phyloP scores from a whole-genome alignment of 1,140 invertebrate genomes.

The Drosophila seguyi region DNA sequence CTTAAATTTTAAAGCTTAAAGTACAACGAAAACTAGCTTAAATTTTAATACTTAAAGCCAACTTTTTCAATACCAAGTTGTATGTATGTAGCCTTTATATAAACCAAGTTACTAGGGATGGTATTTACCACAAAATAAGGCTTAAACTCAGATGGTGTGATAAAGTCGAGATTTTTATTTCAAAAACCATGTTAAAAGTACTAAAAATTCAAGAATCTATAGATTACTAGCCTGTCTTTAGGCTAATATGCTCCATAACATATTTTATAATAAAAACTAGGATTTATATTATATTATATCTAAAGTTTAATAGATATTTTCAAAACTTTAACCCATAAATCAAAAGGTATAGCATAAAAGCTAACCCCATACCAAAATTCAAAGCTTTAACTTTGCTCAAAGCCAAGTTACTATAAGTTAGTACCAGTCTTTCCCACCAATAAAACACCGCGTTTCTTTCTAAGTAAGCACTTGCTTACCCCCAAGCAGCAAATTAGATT shows the following conservation, averaged over 20 bases:
- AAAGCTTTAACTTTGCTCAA: background rate
- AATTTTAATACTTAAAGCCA: background rate
- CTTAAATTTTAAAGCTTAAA: background rate
- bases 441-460: background rate
- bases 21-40: background rate
- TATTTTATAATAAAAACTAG: background rate
- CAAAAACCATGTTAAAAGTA: no score
- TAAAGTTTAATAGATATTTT: background rate
- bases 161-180: background rate
- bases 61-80: background rate
- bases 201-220: background rate
- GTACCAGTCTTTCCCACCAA: background rate
- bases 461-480: slow-evolving; percentile 7
- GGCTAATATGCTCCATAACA: no score
- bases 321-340: no score
- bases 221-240: no score
- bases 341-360: background rate
- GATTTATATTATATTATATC: background rate
- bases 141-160: background rate
- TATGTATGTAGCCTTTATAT: no score
- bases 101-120: background rate
- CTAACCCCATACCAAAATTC: background rate
- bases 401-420: slow-evolving; percentile 10
- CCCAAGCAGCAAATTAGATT: slow-evolving; percentile 8
- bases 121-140: background rate